Conservation (phyloP, 2,888 invertebrate species). For the Agelastica alni region DNA sequence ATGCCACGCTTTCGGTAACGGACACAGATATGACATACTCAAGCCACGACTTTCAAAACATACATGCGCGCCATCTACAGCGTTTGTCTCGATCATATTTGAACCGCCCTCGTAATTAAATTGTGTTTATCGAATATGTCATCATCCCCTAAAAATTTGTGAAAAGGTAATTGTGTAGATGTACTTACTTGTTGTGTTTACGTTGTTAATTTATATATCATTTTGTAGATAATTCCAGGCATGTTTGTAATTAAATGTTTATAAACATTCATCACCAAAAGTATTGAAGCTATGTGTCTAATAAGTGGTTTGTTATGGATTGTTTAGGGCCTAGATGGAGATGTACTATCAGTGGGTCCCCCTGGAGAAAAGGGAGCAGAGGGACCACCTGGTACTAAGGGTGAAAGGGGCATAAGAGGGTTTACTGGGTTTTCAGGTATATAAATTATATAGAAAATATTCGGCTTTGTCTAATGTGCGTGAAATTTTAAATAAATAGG, state of each 20-base stretch:
- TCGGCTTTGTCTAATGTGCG: too few species aligned
- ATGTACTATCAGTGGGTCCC: conserved; percentile 66
- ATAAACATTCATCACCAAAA: conserved; percentile 13
- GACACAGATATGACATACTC: too few species aligned
- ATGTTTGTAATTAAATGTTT: conserved; percentile 14
- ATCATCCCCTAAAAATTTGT: too few species aligned
- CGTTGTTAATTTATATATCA: conserved; percentile 13
- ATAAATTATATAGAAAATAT: too few species aligned
- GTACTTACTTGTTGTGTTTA: background rate
- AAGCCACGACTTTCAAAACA: too few species aligned
- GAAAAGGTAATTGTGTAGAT: background rate
- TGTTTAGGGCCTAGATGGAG: conserved; percentile 62
- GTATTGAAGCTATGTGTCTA: conserved; percentile 47
- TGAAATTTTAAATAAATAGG: too few species aligned
- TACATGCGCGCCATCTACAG: too few species aligned
- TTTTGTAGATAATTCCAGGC: conserved; percentile 25
- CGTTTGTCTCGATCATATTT: too few species aligned
- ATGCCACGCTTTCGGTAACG: too few species aligned
- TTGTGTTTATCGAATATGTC: too few species aligned
- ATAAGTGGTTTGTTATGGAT: conserved; percentile 47
- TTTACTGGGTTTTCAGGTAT: conserved; percentile 60
- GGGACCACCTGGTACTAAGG: conserved; percentile 61
- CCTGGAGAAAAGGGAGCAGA: conserved; percentile 64
- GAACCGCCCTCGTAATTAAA: too few species aligned
- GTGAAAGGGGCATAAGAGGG: conserved; percentile 59